These are phyloP conservation scores for Heterodera carotae DNA, from an alignment of 1,140 invertebrate species.

Conservation along the genomic window DNA sequence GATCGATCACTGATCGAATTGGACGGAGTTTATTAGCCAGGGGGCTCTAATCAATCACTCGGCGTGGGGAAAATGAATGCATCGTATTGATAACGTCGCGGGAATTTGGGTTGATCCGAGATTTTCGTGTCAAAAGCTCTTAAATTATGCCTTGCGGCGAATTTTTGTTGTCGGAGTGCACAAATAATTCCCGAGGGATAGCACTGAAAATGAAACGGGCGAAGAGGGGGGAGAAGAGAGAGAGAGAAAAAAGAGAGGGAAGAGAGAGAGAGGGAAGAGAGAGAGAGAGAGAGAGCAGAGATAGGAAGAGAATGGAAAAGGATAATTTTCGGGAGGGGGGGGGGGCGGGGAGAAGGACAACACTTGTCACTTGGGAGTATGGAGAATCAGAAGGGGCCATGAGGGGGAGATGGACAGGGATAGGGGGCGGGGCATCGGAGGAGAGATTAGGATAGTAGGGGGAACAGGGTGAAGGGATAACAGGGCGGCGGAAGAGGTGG, in stretches of 20 bases:
- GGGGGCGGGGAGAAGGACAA: not conserved
- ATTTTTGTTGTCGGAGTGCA: not conserved
- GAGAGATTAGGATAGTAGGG: too few species aligned
- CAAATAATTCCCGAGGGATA: not conserved
- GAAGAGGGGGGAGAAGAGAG: too few species aligned
- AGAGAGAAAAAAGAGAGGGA: too few species aligned
- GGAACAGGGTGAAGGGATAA: too few species aligned
- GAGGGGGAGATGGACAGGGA: too few species aligned
- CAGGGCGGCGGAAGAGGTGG: too few species aligned
- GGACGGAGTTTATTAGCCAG: not conserved
- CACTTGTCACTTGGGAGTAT: not conserved
- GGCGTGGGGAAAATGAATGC: not conserved
- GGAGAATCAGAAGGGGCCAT: too few species aligned
- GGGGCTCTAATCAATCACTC: not conserved
- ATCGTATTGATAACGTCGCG: not conserved
- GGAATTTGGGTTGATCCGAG: not conserved
- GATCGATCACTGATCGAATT: not conserved
- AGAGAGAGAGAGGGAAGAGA: too few species aligned
- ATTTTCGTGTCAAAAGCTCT: not conserved
- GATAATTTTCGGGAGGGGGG: not conserved
- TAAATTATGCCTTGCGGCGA: not conserved
- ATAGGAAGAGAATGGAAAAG: too few species aligned
- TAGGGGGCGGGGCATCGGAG: too few species aligned
- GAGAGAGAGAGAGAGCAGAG: too few species aligned
- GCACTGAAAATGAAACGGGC: too few species aligned